Evolutionary conservation across 92 coral and sea anemone species (phyloP).

Genomic region (Phymanthus crucifer): DNA sequence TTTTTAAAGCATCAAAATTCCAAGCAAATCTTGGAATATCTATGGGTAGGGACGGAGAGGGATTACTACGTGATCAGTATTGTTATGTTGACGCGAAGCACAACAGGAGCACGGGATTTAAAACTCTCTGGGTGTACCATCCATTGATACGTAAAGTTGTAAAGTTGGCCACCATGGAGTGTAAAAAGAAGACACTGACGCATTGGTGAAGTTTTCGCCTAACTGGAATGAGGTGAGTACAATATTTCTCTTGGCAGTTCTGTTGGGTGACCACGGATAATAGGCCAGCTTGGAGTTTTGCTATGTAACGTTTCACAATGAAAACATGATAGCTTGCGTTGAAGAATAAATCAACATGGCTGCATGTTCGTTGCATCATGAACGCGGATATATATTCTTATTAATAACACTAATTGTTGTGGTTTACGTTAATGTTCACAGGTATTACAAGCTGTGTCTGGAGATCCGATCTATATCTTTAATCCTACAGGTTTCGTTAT

Average conservation of each 20-base stretch:
- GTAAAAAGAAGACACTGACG: constrained; percentile 24
- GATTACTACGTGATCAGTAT: constrained; percentile 16
- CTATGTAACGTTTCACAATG: background rate
- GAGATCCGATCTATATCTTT: constrained; percentile 31
- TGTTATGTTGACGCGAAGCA: constrained; percentile 44
- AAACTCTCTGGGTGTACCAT: constrained; percentile 38
- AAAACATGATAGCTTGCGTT: background rate
- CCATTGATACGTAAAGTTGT: constrained; percentile 38
- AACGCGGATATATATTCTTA: background rate
- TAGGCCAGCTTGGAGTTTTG: constrained; percentile 3
- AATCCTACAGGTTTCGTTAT: constrained; percentile 51
- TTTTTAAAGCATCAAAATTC: constrained; percentile 25
- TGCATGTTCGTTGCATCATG: background rate
- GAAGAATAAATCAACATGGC: constrained; percentile 1
- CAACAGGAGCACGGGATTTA: constrained; percentile 16
- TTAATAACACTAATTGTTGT: background rate
- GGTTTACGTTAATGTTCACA: background rate
- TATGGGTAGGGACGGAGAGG: constrained; percentile 34
- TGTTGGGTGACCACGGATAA: background rate
- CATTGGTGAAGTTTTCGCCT: constrained; percentile 18
- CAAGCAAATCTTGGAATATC: constrained; percentile 45
- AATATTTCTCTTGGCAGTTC: constrained; percentile 2
- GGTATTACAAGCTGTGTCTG: constrained; percentile 46
- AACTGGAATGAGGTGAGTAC: constrained; percentile 20
- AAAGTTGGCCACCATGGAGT: constrained; percentile 47